phyloP scores from a whole-genome alignment of 2,888 invertebrate species.

The Eurois occulta region DNA sequence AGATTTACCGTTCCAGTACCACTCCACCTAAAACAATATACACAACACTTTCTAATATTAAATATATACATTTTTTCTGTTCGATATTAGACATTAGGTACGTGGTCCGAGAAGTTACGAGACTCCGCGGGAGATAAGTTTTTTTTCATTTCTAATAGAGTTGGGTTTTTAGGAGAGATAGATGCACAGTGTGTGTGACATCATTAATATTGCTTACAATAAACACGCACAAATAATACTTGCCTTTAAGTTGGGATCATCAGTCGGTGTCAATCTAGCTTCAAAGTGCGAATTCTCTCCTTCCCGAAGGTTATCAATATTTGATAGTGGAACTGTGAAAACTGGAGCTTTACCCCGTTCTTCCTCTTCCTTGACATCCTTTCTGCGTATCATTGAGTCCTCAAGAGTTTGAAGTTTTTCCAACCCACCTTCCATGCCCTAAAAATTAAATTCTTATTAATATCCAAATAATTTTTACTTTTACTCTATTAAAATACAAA shows the following conservation, averaged over 20 bases:
- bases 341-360: slow-evolving; percentile 96
- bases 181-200: not conserved
- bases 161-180: not conserved
- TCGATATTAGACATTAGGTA: not conserved
- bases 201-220: slow-evolving; percentile 7
- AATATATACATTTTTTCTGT: not conserved
- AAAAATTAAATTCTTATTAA: slow-evolving; percentile 33
- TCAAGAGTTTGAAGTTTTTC: slow-evolving; percentile 98
- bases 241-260: slow-evolving; percentile 96
- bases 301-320: slow-evolving; percentile 96
- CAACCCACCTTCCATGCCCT: slow-evolving; percentile 98
- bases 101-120: not conserved
- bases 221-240: slow-evolving; percentile 9
- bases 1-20: slow-evolving; percentile 98
- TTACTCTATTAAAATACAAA: not conserved
- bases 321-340: slow-evolving; percentile 96
- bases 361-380: slow-evolving; percentile 93
- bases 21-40: slow-evolving; percentile 92
- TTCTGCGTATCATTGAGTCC: slow-evolving; percentile 95
- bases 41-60: not conserved
- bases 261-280: slow-evolving; percentile 96
- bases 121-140: not conserved
- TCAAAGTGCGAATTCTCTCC: slow-evolving; percentile 98
- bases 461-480: not conserved
- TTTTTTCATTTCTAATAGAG: not conserved